Evolutionary conservation across 2,113 vertebrate genomes (phyloP).

Genomic region (Nesogale talazaci): DNA sequence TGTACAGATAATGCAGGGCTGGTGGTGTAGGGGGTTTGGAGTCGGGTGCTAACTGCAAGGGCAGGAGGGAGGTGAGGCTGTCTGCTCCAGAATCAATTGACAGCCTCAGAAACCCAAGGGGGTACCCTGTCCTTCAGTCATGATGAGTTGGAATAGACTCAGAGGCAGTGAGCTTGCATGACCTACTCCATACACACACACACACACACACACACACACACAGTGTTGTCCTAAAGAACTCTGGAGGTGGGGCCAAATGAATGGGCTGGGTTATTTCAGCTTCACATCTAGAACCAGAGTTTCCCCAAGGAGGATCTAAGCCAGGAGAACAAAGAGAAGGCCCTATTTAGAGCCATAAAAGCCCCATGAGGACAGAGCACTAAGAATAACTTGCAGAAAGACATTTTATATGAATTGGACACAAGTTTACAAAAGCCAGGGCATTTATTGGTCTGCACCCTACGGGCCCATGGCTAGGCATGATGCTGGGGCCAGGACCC

Average conservation of each 20-base stretch:
- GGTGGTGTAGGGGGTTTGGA: too few relatives aligned
- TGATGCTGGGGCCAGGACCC: constrained; percentile 59
- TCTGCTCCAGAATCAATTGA: too few relatives aligned
- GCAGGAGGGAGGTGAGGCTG: too few relatives aligned
- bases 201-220: too few relatives aligned
- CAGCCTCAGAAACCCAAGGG: too few relatives aligned
- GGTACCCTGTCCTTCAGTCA: too few relatives aligned
- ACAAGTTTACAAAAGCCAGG: constrained; percentile 74
- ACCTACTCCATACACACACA: too few relatives aligned
- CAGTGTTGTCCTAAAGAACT: too few relatives aligned
- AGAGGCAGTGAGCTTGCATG: too few relatives aligned
- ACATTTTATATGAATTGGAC: constrained; percentile 81
- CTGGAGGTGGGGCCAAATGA: not conserved
- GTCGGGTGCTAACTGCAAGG: too few relatives aligned
- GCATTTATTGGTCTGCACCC: constrained; percentile 78
- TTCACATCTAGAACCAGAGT: not conserved
- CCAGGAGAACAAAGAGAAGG: constrained; percentile 46
- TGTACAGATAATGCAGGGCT: too few relatives aligned
- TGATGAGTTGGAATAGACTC: too few relatives aligned
- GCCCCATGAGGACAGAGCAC: constrained; percentile 55
- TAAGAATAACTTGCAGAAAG: constrained; percentile 64
- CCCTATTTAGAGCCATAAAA: constrained; percentile 56
- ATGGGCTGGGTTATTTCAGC: constrained; percentile 31
- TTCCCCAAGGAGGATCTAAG: not conserved
- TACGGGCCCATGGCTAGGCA: constrained; percentile 54